Conservation (phyloP, 2,797 vertebrate species). For the Brachyrhaphis roseni region DNA sequence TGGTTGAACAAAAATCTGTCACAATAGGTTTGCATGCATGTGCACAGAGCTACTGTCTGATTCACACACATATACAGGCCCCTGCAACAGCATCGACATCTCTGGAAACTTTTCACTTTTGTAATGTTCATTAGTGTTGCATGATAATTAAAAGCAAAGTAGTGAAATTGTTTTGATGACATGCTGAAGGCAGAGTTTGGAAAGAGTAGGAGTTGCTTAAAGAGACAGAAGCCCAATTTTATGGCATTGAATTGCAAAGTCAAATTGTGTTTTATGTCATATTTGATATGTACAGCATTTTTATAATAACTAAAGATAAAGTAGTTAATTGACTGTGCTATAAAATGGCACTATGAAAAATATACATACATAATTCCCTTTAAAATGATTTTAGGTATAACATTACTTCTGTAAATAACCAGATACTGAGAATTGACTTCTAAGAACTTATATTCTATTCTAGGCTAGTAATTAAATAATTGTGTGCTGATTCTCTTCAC, state of each 20-base stretch:
- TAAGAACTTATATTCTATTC: neutral
- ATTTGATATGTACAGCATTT: no score
- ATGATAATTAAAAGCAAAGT: neutral
- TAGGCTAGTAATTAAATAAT: neutral
- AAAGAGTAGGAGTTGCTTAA: no score
- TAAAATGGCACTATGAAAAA: no score
- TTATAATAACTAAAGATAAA: no score
- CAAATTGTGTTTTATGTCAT: no score
- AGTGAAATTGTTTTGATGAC: neutral
- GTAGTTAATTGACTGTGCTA: no score
- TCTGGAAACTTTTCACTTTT: neutral
- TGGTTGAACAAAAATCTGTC: slow-evolving; percentile 21
- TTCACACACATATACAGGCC: slow-evolving; percentile 3
- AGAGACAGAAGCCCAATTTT: no score
- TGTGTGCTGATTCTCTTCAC: neutral
- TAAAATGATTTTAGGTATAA: neutral
- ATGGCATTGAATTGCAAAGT: no score
- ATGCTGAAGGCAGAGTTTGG: no score
- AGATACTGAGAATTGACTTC: neutral
- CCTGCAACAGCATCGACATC: neutral
- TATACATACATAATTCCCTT: neutral
- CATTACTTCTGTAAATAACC: neutral
- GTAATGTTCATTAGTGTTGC: neutral
- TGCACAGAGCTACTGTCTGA: slow-evolving; percentile 1
- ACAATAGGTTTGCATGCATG: slow-evolving; percentile 3